Evolutionary conservation across 2,888 invertebrate species (phyloP).

Genomic region (Seira ritae): DNA sequence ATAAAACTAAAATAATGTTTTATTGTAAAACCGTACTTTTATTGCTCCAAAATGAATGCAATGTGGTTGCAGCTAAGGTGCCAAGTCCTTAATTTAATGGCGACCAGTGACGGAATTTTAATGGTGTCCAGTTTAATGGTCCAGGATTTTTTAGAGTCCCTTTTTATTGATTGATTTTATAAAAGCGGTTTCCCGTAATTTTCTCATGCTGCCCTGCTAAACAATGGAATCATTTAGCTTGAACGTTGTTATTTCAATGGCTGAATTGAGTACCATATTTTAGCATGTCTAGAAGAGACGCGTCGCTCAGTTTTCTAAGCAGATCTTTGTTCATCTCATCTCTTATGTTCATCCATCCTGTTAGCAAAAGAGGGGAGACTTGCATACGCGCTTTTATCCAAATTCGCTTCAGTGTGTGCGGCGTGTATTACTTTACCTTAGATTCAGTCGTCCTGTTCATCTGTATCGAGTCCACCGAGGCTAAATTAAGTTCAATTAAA

Average conservation of each 20-base stretch:
- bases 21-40: too few relatives aligned
- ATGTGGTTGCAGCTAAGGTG: too few relatives aligned
- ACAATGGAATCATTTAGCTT: background rate
- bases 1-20: too few relatives aligned
- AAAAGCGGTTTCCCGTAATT: background rate
- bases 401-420: slow-evolving; percentile 50
- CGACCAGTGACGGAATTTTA: too few relatives aligned
- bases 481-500: slow-evolving; percentile 9
- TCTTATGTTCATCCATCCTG: too few relatives aligned
- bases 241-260: background rate
- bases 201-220: background rate
- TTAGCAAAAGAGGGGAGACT: background rate
- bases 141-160: too few relatives aligned
- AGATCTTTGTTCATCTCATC: background rate
- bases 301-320: too few relatives aligned
- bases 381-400: slow-evolving; percentile 17
- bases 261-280: background rate
- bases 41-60: too few relatives aligned
- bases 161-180: too few relatives aligned
- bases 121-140: too few relatives aligned
- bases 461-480: background rate
- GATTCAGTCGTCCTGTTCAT: background rate
- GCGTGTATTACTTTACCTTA: slow-evolving; percentile 28
- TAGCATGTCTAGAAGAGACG: too few relatives aligned
- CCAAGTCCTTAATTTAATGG: too few relatives aligned